These are phyloP conservation scores for Parazoanthus atlanticus DNA, from an alignment of 92 coral and sea anemone genomes.

Conservation along the genomic window DNA sequence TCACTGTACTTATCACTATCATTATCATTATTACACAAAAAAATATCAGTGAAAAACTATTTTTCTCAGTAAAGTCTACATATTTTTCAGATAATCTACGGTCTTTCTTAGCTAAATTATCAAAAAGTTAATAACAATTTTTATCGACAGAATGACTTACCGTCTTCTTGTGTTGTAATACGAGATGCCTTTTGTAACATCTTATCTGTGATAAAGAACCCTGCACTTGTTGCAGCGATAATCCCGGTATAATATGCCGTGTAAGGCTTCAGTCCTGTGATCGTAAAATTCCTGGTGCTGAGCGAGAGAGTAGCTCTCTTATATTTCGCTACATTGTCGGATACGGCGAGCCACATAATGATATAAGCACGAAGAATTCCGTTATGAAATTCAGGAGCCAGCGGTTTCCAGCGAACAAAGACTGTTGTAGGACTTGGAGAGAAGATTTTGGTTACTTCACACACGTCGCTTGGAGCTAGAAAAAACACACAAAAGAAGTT, in stretches of 20 bases:
- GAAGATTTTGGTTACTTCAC: conserved; percentile 27
- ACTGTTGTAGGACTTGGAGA: conserved; percentile 53
- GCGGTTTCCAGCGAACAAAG: conserved; percentile 49
- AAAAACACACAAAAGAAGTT: neutral
- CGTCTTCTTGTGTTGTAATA: conserved; percentile 1
- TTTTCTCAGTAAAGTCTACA: no score
- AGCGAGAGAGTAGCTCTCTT: neutral
- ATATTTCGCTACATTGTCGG: conserved; percentile 31
- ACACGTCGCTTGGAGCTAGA: conserved; percentile 44
- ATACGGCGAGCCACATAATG: conserved; percentile 27
- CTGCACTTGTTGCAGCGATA: neutral
- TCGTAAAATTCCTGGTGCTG: conserved; percentile 10
- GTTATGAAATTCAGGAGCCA: conserved; percentile 39
- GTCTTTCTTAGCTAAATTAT: no score
- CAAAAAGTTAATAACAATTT: no score
- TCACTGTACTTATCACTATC: no score
- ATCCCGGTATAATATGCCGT: conserved; percentile 30
- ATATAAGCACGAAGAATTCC: conserved; percentile 36
- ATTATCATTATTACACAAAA: no score
- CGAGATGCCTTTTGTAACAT: neutral
- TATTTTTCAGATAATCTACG: no score
- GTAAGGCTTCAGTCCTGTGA: conserved; percentile 41
- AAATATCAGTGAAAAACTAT: no score
- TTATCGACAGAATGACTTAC: neutral
- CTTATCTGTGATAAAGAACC: neutral